phyloP scores from a whole-genome alignment of 30 jellyfish, hydroid and myxozoan species.

The Morbakka virulenta region DNA sequence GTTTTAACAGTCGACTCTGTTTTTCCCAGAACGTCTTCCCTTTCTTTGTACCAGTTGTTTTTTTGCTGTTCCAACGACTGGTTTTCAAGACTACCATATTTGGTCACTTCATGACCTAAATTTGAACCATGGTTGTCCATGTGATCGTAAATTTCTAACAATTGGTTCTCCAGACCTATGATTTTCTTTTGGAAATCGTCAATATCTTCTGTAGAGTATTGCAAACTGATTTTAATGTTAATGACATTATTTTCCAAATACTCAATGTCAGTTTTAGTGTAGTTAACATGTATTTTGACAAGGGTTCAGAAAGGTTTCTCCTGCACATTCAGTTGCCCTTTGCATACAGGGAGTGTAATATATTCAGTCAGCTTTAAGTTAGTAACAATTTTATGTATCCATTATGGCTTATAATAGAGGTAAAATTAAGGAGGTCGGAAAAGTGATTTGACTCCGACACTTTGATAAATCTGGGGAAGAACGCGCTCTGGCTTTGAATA shows the following conservation, averaged over 20 bases:
- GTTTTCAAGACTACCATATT: constrained; percentile 4
- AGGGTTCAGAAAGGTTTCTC: constrained; percentile 1
- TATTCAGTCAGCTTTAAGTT: constrained; percentile 9
- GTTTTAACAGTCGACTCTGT: too few species aligned
- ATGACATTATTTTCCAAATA: constrained; percentile 14
- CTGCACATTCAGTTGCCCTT: constrained; percentile 18
- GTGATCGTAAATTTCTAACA: neutral
- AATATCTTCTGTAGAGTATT: constrained; percentile 19
- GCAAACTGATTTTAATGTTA: constrained; percentile 18
- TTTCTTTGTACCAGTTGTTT: too few species aligned
- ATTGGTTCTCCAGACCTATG: neutral
- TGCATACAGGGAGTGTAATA: constrained; percentile 26
- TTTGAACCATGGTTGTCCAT: constrained; percentile 13
- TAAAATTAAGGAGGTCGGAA: too few species aligned
- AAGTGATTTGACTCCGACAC: too few species aligned
- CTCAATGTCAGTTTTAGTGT: constrained; percentile 8
- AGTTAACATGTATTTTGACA: constrained; percentile 20
- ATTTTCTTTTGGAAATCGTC: constrained; percentile 5
- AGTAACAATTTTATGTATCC: neutral
- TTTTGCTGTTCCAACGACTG: too few species aligned
- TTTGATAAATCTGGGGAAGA: too few species aligned
- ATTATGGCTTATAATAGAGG: too few species aligned
- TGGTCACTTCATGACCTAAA: constrained; percentile 8
- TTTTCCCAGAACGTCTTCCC: too few species aligned
- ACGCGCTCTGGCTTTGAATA: too few species aligned